Conservation (phyloP, 92 coral and sea anemone genomes). For the Epizoanthus rinbou region DNA sequence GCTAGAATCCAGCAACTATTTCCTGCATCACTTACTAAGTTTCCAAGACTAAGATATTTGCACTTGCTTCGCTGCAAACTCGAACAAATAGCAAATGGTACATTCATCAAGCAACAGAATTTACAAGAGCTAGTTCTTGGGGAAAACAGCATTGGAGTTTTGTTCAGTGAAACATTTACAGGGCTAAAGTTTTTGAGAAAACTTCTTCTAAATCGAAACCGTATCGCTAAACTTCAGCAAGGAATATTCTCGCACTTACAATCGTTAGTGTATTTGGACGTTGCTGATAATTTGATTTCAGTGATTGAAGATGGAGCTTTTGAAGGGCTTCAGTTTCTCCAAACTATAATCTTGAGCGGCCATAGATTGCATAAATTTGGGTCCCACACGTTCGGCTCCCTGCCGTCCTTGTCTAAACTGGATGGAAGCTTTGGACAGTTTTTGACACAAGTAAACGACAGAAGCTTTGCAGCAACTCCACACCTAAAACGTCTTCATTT, state of each 20-base stretch:
- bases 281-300: slow-evolving; percentile 54
- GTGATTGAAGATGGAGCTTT: slow-evolving; percentile 68
- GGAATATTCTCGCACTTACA: slow-evolving; percentile 49
- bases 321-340: slow-evolving; percentile 52
- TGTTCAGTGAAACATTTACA: slow-evolving; percentile 50
- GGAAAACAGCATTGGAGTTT: slow-evolving; percentile 50
- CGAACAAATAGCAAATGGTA: slow-evolving; percentile 46
- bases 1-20: slow-evolving; percentile 31
- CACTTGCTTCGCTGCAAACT: slow-evolving; percentile 57
- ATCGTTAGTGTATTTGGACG: slow-evolving; percentile 41
- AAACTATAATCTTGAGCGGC: slow-evolving; percentile 46
- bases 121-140: slow-evolving; percentile 42
- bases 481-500: slow-evolving; percentile 40
- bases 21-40: slow-evolving; percentile 50
- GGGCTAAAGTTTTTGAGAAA: slow-evolving; percentile 57
- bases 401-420: slow-evolving; percentile 65
- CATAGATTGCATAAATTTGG: slow-evolving; percentile 42
- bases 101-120: slow-evolving; percentile 52
- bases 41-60: slow-evolving; percentile 43
- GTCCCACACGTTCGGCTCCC: slow-evolving; percentile 53
- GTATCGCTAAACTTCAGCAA: slow-evolving; percentile 45
- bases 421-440: slow-evolving; percentile 38
- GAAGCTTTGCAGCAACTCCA: slow-evolving; percentile 33
- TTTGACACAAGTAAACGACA: slow-evolving; percentile 21
- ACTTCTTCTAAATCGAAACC: slow-evolving; percentile 54